Evolutionary conservation across 2,888 invertebrate species (phyloP), one percentile per base, ranked within the genome.

Genomic region (Carabus problematicus): DNA sequence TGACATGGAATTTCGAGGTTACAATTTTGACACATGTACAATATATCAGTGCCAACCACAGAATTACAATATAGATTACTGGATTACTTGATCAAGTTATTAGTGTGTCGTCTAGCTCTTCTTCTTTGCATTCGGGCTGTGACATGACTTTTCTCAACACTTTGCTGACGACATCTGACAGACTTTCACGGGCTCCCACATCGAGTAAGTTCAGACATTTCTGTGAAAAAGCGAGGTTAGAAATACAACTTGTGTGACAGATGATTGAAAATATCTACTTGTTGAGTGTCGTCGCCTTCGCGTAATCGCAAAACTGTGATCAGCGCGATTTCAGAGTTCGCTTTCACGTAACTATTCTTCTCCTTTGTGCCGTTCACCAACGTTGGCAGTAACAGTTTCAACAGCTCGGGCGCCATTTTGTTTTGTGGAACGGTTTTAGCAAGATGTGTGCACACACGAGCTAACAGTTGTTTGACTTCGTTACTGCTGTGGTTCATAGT

Each of bases 301-400:
- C 91, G 88, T 73, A 98, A 85, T 70, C 91, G 88, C 74, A 98
- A 86, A 74, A 97, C 87, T 61, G 93, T 89, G 58, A 97, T 89
- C 60, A 98, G 86, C 8, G 97, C 97, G 72, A 93, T 88, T 86
- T 98, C 98, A 47, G 97, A 93, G 83, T 95, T 94, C 47, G 94
- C 92, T 81, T 95, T 93, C 49, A 98, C 98, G 79, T 94, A 93
- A 58, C 94, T 90, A 84, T 98, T 98, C 84, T 97, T 98, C 84
- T 98, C 98, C 85, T 98, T 98, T 70, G 97, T 97, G 72, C 98
- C 98, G 84, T 97, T 98, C 62, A 98, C 97, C 75, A 98, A 85
- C 83, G 94, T 93, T 0, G 98, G 97, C 73, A 98, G 85, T 72
- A 95, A 83, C 61, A 90, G 84, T 79, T 90, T 92, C 73, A 94